phyloP scores from a whole-genome alignment of 2,888 invertebrate genomes.

The Patella depressa region DNA sequence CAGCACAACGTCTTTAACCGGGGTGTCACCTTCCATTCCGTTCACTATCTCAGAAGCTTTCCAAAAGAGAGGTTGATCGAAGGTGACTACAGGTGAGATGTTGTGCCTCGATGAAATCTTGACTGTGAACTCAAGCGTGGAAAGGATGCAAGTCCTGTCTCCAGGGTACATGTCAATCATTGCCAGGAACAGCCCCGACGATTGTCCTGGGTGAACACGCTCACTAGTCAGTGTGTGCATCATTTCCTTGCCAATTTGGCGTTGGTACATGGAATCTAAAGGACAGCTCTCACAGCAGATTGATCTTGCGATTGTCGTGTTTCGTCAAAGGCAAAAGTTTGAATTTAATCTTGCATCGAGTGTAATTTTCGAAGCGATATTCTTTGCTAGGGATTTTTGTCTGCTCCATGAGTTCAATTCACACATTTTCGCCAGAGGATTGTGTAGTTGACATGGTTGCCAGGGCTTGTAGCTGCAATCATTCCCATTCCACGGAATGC shows the following conservation, averaged over 20 bases:
- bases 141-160: slow-evolving; percentile 27
- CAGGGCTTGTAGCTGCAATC: slow-evolving; percentile 45
- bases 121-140: slow-evolving; percentile 21
- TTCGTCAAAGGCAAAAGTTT: slow-evolving; percentile 1
- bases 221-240: slow-evolving; percentile 24
- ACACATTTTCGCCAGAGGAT: slow-evolving; percentile 26
- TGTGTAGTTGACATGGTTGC: neutral
- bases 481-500: slow-evolving; percentile 53
- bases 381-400: slow-evolving; percentile 31
- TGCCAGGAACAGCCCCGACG: slow-evolving; percentile 21
- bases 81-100: slow-evolving; percentile 17
- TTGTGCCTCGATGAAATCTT: slow-evolving; percentile 18
- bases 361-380: slow-evolving; percentile 26
- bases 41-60: slow-evolving; percentile 1
- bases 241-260: slow-evolving; percentile 27
- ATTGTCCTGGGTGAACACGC: slow-evolving; percentile 10
- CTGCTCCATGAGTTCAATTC: slow-evolving; percentile 22
- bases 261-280: neutral
- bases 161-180: slow-evolving; percentile 27
- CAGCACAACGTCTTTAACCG: neutral
- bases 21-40: neutral
- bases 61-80: slow-evolving; percentile 20
- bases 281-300: slow-evolving; percentile 23
- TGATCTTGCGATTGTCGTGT: slow-evolving; percentile 13
- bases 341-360: slow-evolving; percentile 9